A percentile compares a stretch with the other conserved stretches of the same genome.
These are phyloP conservation scores for Bos taurus DNA, from an alignment of 2,113 vertebrate genomes.

Conservation along the genomic window DNA sequence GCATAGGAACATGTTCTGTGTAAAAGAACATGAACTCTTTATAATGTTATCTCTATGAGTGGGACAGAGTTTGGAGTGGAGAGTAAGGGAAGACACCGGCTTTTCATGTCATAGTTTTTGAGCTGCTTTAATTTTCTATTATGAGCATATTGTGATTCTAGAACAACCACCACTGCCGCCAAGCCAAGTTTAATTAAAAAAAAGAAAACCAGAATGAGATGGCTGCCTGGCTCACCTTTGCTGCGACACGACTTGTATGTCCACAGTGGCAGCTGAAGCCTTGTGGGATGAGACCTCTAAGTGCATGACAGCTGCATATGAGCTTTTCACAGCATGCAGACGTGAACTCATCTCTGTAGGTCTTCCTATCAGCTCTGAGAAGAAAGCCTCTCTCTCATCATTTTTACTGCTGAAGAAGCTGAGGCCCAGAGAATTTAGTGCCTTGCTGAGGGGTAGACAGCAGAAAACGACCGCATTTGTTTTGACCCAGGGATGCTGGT, in stretches of 20 bases:
- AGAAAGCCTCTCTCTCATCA: neutral
- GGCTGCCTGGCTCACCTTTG: neutral
- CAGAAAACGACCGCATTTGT: neutral
- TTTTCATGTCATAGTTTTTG: neutral
- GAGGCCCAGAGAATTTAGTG: neutral
- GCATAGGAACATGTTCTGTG: no score
- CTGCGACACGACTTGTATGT: neutral
- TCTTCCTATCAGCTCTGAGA: neutral
- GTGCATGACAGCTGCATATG: neutral
- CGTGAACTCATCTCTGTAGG: rapidly evolving
- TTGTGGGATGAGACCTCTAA: neutral
- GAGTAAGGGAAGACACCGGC: neutral
- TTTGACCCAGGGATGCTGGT: neutral
- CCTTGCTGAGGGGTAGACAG: neutral
- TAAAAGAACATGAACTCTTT: neutral
- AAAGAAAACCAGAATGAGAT: neutral
- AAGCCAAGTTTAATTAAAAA: neutral
- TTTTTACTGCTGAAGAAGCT: neutral
- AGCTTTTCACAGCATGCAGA: neutral
- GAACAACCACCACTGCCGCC: neutral
- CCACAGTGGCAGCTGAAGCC: neutral
- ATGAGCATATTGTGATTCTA: neutral
- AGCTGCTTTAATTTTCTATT: neutral
- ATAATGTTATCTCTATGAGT: neutral
- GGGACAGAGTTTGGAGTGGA: neutral